These are phyloP conservation scores for Aphaenogaster ashmeadi DNA, from an alignment of 1,140 invertebrate genomes.

Conservation along the genomic window DNA sequence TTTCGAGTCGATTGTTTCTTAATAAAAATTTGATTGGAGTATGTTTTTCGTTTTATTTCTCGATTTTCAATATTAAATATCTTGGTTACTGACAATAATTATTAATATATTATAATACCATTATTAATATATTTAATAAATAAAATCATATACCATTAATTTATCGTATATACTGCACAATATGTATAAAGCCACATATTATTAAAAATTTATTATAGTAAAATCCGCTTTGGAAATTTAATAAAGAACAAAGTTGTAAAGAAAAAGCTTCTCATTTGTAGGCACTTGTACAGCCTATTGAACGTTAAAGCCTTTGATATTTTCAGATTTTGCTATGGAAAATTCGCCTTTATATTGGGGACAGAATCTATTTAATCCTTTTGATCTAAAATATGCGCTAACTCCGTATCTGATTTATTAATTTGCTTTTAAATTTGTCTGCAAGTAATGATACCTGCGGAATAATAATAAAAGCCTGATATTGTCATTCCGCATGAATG, in stretches of 20 bases:
- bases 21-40: background rate
- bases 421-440: background rate
- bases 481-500: background rate
- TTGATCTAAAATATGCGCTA: background rate
- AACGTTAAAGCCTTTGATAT: background rate
- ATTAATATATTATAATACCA: background rate
- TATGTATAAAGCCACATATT: background rate
- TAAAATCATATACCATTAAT: background rate
- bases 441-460: background rate
- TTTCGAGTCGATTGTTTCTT: background rate
- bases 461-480: background rate
- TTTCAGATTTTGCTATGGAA: background rate
- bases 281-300: background rate
- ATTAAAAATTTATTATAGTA: background rate
- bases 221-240: background rate
- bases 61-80: slow-evolving; percentile 1
- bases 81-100: background rate
- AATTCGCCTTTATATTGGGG: background rate
- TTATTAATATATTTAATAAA: background rate
- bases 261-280: background rate
- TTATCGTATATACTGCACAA: background rate
- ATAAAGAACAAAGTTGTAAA: background rate
- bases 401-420: background rate
- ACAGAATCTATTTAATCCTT: background rate
- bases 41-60: background rate